Evolutionary conservation across 2,888 invertebrate species (phyloP).

Genomic region (Onthophagus sagittarius): DNA sequence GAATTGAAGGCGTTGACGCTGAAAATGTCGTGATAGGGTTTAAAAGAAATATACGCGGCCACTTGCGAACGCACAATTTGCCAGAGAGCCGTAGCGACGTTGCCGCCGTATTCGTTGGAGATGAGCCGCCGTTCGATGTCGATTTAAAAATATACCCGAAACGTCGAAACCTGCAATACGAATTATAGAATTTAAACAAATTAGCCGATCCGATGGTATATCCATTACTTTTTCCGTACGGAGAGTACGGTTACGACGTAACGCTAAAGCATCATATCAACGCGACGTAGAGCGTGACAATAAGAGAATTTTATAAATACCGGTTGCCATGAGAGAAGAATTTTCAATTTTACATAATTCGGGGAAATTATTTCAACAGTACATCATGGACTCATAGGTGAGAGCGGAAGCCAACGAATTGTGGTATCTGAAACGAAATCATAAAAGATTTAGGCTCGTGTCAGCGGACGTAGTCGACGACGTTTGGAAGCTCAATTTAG

Average conservation of each 20-base stretch:
- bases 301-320: no score
- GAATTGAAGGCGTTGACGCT: not conserved
- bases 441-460: no score
- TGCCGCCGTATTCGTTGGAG: no score
- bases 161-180: not conserved
- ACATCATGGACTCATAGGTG: slow-evolving; percentile 15
- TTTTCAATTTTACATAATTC: no score
- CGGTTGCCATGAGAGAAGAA: no score
- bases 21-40: no score
- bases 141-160: slow-evolving; percentile 2
- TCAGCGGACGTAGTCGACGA: no score
- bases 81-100: no score
- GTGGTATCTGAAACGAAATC: slow-evolving; percentile 7
- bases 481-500: no score
- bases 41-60: not conserved
- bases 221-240: slow-evolving; percentile 25
- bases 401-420: slow-evolving; percentile 14
- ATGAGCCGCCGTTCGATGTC: slow-evolving; percentile 22
- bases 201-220: slow-evolving; percentile 25
- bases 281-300: not conserved
- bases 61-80: slow-evolving; percentile 16
- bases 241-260: slow-evolving; percentile 22
- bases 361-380: slow-evolving; percentile 20
- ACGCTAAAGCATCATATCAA: not conserved
- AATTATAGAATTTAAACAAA: slow-evolving; percentile 18